phyloP scores from a whole-genome alignment of 2,888 invertebrate genomes.

The Troglohyphantes excavatus region DNA sequence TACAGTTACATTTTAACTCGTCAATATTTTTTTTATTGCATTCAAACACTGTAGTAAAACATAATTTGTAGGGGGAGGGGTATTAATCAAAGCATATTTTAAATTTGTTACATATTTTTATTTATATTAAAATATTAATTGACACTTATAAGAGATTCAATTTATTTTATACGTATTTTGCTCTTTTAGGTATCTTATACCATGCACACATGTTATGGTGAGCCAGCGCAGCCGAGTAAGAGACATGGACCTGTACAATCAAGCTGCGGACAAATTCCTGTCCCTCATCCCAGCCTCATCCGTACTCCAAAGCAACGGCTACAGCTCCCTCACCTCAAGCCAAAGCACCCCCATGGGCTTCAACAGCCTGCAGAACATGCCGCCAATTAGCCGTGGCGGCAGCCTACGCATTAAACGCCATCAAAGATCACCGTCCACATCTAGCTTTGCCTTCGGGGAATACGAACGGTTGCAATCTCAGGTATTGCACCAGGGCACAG shows the following conservation, averaged over 20 bases:
- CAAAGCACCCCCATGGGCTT: constrained; percentile 57
- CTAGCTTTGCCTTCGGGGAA: constrained; percentile 76
- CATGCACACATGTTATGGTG: constrained; percentile 90
- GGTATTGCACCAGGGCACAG: neutral
- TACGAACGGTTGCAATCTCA: constrained; percentile 44
- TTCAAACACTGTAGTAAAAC: no score
- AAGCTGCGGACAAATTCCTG: constrained; percentile 89
- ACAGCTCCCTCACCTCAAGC: constrained; percentile 25
- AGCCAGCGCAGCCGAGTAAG: constrained; percentile 89
- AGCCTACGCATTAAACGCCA: constrained; percentile 77
- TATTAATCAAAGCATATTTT: no score
- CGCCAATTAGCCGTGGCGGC: constrained; percentile 60
- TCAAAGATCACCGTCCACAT: constrained; percentile 71
- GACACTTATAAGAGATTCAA: no score
- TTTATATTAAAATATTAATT: no score
- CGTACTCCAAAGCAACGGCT: constrained; percentile 81
- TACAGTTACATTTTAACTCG: no score
- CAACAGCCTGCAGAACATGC: constrained; percentile 19
- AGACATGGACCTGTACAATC: constrained; percentile 88
- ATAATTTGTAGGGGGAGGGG: no score
- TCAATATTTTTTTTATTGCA: no score
- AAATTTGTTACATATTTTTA: no score
- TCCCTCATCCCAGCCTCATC: constrained; percentile 86
- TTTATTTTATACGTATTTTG: no score
- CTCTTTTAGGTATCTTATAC: constrained; percentile 88